A percentile compares a stretch with the other conserved stretches of the same genome.
phyloP scores from a whole-genome alignment of 2,888 invertebrate genomes.

The Axea sp. region DNA sequence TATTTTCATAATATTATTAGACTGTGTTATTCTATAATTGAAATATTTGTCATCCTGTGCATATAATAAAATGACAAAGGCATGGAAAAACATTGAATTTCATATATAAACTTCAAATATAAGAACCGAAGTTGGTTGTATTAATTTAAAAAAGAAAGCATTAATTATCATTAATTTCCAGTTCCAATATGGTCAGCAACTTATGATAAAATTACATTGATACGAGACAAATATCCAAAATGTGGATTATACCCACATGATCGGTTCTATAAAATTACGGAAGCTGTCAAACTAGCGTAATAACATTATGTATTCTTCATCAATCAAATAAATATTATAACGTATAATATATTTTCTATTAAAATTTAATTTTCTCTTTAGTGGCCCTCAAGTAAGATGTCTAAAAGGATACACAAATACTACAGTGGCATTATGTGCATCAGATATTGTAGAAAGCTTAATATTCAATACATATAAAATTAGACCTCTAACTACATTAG shows the following conservation, averaged over 20 bases:
- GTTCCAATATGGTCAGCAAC: slow-evolving; percentile 81
- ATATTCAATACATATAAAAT: slow-evolving; percentile 16
- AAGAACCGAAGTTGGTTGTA: too few species aligned
- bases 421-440: neutral
- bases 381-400: slow-evolving; percentile 6
- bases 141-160: too few species aligned
- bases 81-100: too few species aligned
- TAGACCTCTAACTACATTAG: slow-evolving; percentile 26
- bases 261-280: slow-evolving; percentile 77
- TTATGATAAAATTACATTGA: slow-evolving; percentile 1
- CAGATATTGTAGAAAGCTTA: slow-evolving; percentile 32
- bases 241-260: slow-evolving; percentile 26
- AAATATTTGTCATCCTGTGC: too few species aligned
- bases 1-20: too few species aligned
- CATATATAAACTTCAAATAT: too few species aligned
- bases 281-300: slow-evolving; percentile 78
- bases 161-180: too few species aligned
- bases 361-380: neutral
- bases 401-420: slow-evolving; percentile 32
- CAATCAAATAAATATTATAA: slow-evolving; percentile 1
- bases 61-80: too few species aligned
- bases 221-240: slow-evolving; percentile 71
- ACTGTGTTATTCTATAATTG: too few species aligned
- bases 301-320: slow-evolving; percentile 19
- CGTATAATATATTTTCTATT: neutral